Conservation (phyloP, 2,113 vertebrate species). For the Apistogramma diplotaenia region DNA sequence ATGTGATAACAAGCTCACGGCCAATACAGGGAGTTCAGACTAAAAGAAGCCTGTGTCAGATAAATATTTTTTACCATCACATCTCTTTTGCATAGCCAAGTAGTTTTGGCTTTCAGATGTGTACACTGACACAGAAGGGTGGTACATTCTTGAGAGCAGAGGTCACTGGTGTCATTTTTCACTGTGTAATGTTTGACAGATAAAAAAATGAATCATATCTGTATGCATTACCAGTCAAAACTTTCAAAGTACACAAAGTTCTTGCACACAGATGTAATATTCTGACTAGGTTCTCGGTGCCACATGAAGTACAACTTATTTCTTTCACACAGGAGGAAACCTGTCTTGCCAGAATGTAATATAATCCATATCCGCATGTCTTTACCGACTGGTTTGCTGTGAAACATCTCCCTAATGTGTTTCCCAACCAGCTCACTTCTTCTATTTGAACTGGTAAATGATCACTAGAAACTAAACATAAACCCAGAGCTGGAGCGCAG, state of each 20-base stretch:
- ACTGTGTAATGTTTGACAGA: neutral
- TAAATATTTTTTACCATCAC: neutral
- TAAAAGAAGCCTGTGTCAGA: neutral
- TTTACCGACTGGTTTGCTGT: neutral
- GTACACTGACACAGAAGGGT: neutral
- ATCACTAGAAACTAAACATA: neutral
- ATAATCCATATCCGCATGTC: neutral
- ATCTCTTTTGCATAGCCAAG: fast-evolving
- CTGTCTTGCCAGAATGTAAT: neutral
- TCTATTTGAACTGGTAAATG: neutral
- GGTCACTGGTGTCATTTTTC: neutral
- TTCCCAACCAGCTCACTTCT: neutral
- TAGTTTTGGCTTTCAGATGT: neutral
- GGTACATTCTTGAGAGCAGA: neutral
- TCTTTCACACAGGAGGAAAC: neutral
- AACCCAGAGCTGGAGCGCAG: neutral
- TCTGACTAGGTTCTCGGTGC: neutral
- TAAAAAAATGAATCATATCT: neutral
- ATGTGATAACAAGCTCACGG: neutral
- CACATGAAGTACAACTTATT: neutral
- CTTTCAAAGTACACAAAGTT: neutral
- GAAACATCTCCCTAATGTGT: neutral
- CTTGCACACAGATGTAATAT: neutral
- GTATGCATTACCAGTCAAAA: neutral
- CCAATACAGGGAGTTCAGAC: neutral